Conservation (phyloP, 92 coral and sea anemone genomes). For the Micromussa lordhowensis region DNA sequence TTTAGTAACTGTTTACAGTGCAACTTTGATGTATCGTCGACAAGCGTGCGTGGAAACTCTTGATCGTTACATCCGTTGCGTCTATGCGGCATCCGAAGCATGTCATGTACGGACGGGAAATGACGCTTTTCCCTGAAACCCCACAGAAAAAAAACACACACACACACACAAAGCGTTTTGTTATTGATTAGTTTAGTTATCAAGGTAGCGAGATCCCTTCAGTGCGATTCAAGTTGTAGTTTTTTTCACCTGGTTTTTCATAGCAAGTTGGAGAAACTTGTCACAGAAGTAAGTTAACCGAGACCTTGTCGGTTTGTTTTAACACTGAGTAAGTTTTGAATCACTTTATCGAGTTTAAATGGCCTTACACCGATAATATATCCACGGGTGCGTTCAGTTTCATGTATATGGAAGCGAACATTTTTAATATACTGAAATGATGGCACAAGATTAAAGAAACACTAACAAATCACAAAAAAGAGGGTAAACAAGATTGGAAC, state of each 20-base stretch:
- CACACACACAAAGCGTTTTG: background rate
- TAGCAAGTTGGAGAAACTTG: background rate
- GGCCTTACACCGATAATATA: background rate
- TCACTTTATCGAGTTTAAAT: background rate
- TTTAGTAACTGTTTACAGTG: background rate
- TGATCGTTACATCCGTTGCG: background rate
- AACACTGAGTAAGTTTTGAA: background rate
- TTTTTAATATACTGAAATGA: background rate
- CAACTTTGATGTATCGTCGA: background rate
- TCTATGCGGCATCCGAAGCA: background rate
- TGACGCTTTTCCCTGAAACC: slow-evolving; percentile 19
- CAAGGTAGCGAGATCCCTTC: background rate
- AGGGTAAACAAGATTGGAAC: background rate
- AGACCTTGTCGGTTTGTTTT: background rate
- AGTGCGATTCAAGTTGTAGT: background rate
- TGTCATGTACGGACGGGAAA: background rate
- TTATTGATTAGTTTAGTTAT: background rate
- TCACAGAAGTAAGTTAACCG: background rate
- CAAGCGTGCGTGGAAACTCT: no score
- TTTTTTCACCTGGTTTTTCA: background rate
- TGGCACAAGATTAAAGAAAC: background rate
- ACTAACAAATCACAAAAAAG: background rate
- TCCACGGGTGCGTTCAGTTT: background rate
- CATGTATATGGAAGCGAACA: background rate
- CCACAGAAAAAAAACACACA: no score